Evolutionary conservation across 2,797 vertebrate genomes (phyloP).

Genomic region (Poecilia gillii): DNA sequence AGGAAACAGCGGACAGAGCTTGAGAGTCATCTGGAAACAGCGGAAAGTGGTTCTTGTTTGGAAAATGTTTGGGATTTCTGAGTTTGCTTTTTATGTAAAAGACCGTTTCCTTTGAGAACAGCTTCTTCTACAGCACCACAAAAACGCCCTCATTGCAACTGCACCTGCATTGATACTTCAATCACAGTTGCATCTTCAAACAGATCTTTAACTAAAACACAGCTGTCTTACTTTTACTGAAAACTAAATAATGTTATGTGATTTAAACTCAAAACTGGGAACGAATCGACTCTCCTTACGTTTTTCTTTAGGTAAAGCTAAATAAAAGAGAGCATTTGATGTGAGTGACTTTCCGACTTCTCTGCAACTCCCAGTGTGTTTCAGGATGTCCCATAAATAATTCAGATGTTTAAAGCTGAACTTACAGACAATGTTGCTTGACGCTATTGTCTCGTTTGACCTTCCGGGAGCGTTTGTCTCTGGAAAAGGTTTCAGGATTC

Average conservation of each 20-base stretch:
- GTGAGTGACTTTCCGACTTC: background rate
- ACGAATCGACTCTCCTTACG: background rate
- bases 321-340: background rate
- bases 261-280: background rate
- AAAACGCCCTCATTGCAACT: too few relatives aligned
- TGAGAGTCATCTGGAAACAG: slow-evolving; percentile 1
- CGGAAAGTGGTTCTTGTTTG: background rate
- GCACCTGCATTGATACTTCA: background rate
- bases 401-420: background rate
- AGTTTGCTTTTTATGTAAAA: background rate
- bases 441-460: background rate
- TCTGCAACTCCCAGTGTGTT: background rate
- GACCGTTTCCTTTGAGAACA: background rate
- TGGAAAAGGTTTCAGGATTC: slow-evolving; percentile 4
- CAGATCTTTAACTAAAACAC: background rate
- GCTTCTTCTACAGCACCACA: background rate
- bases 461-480: background rate
- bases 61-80: background rate
- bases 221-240: background rate
- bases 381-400: background rate
- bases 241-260: background rate
- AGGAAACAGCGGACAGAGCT: slow-evolving; percentile 37
- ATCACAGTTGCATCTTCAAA: background rate
- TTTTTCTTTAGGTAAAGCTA: background rate
- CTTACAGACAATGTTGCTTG: background rate